Conservation (phyloP, 2,113 vertebrate genomes). For the Smithornis capensis region DNA sequence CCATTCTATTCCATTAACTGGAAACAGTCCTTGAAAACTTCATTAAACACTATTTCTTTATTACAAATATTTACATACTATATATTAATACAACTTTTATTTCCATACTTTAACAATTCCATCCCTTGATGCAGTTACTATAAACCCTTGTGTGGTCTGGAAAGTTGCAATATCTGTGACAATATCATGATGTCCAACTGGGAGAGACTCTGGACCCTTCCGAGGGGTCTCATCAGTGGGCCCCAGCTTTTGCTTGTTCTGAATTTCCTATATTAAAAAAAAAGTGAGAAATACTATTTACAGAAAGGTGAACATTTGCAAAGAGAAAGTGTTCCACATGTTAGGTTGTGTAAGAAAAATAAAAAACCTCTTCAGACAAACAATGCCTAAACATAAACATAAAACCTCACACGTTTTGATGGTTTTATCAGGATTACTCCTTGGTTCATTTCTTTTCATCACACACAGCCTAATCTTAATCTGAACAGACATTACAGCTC, state of each 20-base stretch:
- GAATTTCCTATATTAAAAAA: slow-evolving; percentile 87
- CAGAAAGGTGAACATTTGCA: not conserved
- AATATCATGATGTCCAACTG: slow-evolving; percentile 94
- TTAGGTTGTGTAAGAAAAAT: not conserved
- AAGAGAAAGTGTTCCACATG: not conserved
- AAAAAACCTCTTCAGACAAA: not conserved
- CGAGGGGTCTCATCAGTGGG: slow-evolving; percentile 89
- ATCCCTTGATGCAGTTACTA: slow-evolving; percentile 93
- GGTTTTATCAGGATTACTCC: not conserved
- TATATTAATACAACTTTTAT: slow-evolving; percentile 61
- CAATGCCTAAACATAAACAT: not conserved
- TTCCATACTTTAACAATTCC: slow-evolving; percentile 99
- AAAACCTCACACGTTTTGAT: not conserved
- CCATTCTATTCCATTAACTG: slow-evolving; percentile 27
- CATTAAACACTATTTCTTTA: slow-evolving; percentile 46
- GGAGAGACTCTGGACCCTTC: slow-evolving; percentile 90
- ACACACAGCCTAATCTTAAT: not conserved
- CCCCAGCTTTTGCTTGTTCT: slow-evolving; percentile 93
- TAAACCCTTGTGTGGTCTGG: slow-evolving; percentile 97
- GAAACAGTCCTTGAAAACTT: slow-evolving; percentile 53
- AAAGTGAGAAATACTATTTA: not conserved
- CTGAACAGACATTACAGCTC: not conserved
- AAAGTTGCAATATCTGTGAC: slow-evolving; percentile 96
- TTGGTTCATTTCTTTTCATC: not conserved
- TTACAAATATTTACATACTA: slow-evolving; percentile 69